Conservation (phyloP, 2,797 vertebrate species). For the Amphiprion clarkii region DNA sequence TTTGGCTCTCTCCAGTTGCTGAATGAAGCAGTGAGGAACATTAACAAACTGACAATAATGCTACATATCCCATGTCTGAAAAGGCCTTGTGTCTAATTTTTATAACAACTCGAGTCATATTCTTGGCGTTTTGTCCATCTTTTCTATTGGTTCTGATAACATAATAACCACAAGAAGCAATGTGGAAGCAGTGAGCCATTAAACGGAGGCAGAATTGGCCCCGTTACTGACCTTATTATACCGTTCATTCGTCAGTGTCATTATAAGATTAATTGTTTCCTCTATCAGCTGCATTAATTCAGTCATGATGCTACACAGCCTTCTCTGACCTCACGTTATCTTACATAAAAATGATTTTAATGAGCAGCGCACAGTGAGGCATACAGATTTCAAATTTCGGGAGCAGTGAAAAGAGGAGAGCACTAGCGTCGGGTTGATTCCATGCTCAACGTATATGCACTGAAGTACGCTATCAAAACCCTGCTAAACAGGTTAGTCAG, state of each 20-base stretch:
- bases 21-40: too few relatives aligned
- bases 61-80: too few relatives aligned
- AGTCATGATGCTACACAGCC: slow-evolving; percentile 24
- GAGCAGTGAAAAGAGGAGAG: not conserved
- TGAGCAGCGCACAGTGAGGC: slow-evolving; percentile 25
- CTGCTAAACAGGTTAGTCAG: too few relatives aligned
- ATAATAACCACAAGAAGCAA: slow-evolving; percentile 21
- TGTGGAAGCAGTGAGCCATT: slow-evolving; percentile 8
- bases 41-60: too few relatives aligned
- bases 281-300: slow-evolving; percentile 38
- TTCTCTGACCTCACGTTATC: slow-evolving; percentile 23
- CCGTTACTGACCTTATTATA: slow-evolving; percentile 26
- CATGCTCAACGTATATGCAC: too few relatives aligned
- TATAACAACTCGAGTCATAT: not conserved
- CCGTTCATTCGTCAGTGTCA: slow-evolving; percentile 42
- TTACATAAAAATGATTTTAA: slow-evolving; percentile 24
- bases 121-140: not conserved
- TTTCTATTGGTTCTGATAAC: slow-evolving; percentile 11
- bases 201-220: slow-evolving; percentile 1
- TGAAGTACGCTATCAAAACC: too few relatives aligned
- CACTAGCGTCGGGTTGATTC: not conserved
- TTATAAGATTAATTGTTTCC: slow-evolving; percentile 44
- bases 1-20: too few relatives aligned
- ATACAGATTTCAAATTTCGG: slow-evolving; percentile 13
- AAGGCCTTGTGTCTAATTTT: too few relatives aligned